These are phyloP conservation scores for Rhinella marina DNA, from an alignment of 2,797 vertebrate genomes.

Conservation along the genomic window DNA sequence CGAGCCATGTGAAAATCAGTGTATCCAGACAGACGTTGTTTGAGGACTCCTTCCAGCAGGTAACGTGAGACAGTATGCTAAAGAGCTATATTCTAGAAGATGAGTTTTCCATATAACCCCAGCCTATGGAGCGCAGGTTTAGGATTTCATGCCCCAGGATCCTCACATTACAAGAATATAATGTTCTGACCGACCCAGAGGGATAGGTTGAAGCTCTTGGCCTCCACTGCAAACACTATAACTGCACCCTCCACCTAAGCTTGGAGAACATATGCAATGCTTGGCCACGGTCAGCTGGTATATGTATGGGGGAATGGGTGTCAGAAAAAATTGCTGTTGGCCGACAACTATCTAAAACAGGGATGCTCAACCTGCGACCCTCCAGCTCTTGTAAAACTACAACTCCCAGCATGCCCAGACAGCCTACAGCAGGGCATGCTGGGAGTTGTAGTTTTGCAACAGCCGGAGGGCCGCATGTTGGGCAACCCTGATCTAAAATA, in stretches of 20 bases:
- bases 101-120: not conserved
- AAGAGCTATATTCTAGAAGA: not conserved
- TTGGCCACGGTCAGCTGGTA: too few relatives aligned
- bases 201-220: not conserved
- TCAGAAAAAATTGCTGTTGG: too few relatives aligned
- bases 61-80: constrained; percentile 64
- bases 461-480: too few relatives aligned
- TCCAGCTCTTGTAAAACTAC: too few relatives aligned
- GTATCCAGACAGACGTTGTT: constrained; percentile 96
- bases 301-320: too few relatives aligned
- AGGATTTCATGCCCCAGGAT: not conserved
- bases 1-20: constrained; percentile 96
- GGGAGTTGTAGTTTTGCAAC: too few relatives aligned
- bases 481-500: too few relatives aligned
- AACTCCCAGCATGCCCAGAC: too few relatives aligned
- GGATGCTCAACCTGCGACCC: too few relatives aligned
- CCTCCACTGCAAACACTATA: not conserved
- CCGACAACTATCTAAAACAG: too few relatives aligned
- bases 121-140: not conserved
- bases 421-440: too few relatives aligned
- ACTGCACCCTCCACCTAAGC: not conserved
- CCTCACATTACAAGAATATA: not conserved
- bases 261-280: too few relatives aligned
- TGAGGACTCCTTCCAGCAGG: constrained; percentile 98
- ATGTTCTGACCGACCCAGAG: not conserved